Conservation (phyloP, 2,797 vertebrate genomes). For the Thalassophryne amazonica region DNA sequence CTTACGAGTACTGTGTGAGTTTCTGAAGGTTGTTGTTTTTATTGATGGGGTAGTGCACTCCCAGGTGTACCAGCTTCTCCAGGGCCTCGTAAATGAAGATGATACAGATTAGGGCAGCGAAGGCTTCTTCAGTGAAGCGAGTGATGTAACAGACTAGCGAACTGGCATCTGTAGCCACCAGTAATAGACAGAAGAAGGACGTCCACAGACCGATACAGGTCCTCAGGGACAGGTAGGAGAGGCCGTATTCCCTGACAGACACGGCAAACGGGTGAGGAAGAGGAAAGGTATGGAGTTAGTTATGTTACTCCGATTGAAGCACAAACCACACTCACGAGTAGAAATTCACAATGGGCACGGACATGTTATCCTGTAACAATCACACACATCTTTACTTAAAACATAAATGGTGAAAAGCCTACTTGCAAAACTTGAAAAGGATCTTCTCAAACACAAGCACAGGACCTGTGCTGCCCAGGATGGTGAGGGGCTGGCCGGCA, state of each 20-base stretch:
- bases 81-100: slow-evolving; percentile 99
- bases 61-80: slow-evolving; percentile 96
- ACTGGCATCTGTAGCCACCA: slow-evolving; percentile 97
- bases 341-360: not conserved
- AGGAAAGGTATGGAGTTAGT: not conserved
- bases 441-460: slow-evolving; percentile 99
- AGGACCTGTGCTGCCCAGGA: slow-evolving; percentile 96
- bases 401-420: slow-evolving; percentile 50
- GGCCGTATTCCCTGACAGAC: slow-evolving; percentile 85
- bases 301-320: not conserved
- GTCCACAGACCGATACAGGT: slow-evolving; percentile 98
- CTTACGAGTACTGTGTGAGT: slow-evolving; percentile 95
- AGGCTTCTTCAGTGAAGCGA: slow-evolving; percentile 98
- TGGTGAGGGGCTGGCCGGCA: slow-evolving; percentile 95
- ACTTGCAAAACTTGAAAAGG: slow-evolving; percentile 99
- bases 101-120: slow-evolving; percentile 97
- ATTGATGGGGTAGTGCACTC: slow-evolving; percentile 93
- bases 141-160: slow-evolving; percentile 98
- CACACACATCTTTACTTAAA: not conserved
- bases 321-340: not conserved
- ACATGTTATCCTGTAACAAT: not conserved
- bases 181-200: slow-evolving; percentile 90
- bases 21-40: slow-evolving; percentile 93
- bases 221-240: slow-evolving; percentile 95
- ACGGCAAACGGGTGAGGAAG: not conserved